Percentiles rank a stretch among this genome's conserved stretches.
Evolutionary conservation across 2,113 vertebrate species (phyloP).

Genomic region (Tachuris rubrigastra): DNA sequence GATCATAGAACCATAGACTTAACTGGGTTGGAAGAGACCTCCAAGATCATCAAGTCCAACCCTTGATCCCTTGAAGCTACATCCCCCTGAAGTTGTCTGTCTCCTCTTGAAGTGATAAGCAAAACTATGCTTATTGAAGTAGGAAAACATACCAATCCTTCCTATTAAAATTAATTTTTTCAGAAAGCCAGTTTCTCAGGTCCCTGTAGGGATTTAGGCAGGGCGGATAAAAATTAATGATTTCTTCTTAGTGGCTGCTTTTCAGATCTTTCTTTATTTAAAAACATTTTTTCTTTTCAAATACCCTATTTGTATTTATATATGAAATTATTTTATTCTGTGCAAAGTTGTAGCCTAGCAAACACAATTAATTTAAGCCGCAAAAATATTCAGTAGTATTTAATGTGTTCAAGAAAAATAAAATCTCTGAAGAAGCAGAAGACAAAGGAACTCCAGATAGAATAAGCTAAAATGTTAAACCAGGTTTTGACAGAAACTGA

Average conservation of each 20-base stretch:
- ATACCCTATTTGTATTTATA: not conserved
- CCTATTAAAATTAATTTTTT: not conserved
- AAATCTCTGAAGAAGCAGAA: not conserved
- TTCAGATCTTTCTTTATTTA: not conserved
- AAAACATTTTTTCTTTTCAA: not conserved
- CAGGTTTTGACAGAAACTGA: not conserved
- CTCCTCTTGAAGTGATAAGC: not conserved
- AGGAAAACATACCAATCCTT: not conserved
- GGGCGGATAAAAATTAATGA: not conserved
- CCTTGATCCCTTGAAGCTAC: too few species aligned
- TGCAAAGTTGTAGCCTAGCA: not conserved
- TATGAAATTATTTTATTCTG: not conserved
- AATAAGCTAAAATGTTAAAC: not conserved
- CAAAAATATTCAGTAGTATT: not conserved
- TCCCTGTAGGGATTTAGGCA: not conserved
- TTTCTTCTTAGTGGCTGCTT: not conserved
- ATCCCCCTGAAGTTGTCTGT: rapidly evolving
- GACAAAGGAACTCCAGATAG: not conserved
- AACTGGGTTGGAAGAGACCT: too few species aligned
- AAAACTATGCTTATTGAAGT: not conserved
- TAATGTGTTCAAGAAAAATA: not conserved
- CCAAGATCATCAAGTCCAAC: too few species aligned
- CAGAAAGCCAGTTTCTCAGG: not conserved
- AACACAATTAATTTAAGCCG: not conserved
- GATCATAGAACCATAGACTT: too few species aligned